phyloP scores from a whole-genome alignment of 2,113 vertebrate species.

The Garra rufa region DNA sequence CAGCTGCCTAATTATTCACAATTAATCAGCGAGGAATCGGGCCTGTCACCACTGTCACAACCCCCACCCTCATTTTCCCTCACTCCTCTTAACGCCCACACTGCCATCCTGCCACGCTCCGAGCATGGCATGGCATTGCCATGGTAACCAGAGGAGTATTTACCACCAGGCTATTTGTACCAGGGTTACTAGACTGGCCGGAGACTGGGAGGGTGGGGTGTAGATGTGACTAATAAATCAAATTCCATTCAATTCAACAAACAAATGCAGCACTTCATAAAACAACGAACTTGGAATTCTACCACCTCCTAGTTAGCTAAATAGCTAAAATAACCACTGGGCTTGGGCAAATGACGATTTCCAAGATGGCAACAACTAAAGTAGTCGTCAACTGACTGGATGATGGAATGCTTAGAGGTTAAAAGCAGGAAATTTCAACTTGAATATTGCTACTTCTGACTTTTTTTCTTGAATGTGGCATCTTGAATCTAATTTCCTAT shows the following conservation, averaged over 20 bases:
- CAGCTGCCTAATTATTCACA: slow-evolving; percentile 69
- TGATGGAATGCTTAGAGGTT: not conserved
- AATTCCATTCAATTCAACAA: not conserved
- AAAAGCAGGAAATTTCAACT: not conserved
- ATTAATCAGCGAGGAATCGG: slow-evolving; percentile 66
- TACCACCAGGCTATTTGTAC: slow-evolving; percentile 49
- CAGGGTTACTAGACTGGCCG: slow-evolving; percentile 43
- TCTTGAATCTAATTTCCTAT: not conserved
- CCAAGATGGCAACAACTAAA: too few species aligned
- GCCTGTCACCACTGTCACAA: slow-evolving; percentile 57
- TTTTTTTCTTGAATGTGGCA: not conserved
- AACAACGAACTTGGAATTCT: not conserved
- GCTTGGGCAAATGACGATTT: too few species aligned
- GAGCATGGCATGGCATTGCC: slow-evolving; percentile 59
- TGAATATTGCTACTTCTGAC: not conserved
- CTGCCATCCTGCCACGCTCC: slow-evolving; percentile 39
- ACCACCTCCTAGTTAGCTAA: not conserved
- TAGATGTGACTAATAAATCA: not conserved
- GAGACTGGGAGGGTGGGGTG: not conserved
- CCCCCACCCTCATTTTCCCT: slow-evolving; percentile 24
- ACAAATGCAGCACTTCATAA: not conserved
- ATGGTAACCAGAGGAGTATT: slow-evolving; percentile 69
- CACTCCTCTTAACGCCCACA: slow-evolving; percentile 34
- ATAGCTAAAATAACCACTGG: not conserved
- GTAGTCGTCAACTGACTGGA: too few species aligned